phyloP scores from a whole-genome alignment of 2,888 invertebrate species.

The Tinea trinotella region DNA sequence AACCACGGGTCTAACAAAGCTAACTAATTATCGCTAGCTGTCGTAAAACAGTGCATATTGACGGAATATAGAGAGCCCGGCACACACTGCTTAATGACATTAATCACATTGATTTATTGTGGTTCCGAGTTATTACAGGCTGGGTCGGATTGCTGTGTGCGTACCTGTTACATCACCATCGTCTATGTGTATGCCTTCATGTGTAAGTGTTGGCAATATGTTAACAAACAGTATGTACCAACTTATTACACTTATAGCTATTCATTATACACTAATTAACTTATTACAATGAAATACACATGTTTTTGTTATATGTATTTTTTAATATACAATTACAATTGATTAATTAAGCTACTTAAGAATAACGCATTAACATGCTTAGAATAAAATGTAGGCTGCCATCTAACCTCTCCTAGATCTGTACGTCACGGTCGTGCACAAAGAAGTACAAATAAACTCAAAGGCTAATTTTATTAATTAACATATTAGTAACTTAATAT shows the following conservation, averaged over 20 bases:
- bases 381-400: too few species aligned
- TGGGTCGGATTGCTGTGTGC: conserved; percentile 29
- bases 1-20: conserved; percentile 63
- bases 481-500: too few species aligned
- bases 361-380: too few species aligned
- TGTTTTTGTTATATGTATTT: too few species aligned
- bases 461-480: too few species aligned
- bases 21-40: conserved; percentile 70
- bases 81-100: conserved; percentile 73
- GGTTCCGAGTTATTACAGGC: conserved; percentile 74
- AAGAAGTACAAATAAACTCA: too few species aligned
- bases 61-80: conserved; percentile 73
- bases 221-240: background rate
- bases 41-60: conserved; percentile 74
- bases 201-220: background rate
- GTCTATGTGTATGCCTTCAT: conserved; percentile 3
- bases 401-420: too few species aligned
- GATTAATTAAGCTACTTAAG: too few species aligned
- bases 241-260: background rate
- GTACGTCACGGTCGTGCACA: too few species aligned
- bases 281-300: too few species aligned
- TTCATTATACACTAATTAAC: background rate
- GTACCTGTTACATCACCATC: conserved; percentile 9
- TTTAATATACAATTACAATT: too few species aligned
- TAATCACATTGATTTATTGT: conserved; percentile 74